phyloP scores from a whole-genome alignment of 2,888 invertebrate species.

The Fabriciana adippe region DNA sequence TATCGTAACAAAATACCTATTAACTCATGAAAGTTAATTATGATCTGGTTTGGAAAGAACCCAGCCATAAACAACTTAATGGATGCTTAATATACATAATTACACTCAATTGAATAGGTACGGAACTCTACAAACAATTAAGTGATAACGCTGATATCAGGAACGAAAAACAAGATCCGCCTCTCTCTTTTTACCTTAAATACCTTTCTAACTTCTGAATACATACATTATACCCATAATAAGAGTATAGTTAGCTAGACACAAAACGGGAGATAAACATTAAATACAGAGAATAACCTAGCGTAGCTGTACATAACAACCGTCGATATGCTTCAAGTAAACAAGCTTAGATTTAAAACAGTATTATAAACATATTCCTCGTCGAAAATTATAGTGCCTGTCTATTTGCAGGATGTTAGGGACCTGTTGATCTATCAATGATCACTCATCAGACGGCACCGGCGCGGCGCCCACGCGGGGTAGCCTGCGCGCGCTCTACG shows the following conservation, averaged over 20 bases:
- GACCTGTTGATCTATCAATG: not conserved
- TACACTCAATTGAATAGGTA: too few species aligned
- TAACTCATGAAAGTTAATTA: not conserved
- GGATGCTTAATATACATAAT: too few species aligned
- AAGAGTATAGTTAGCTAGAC: not conserved
- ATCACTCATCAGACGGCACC: not conserved
- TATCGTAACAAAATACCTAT: not conserved
- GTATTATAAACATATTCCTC: constrained; percentile 8
- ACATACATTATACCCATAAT: too few species aligned
- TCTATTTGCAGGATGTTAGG: not conserved
- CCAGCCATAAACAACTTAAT: too few species aligned
- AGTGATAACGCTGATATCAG: too few species aligned
- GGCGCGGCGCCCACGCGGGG: not conserved
- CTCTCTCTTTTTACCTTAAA: too few species aligned
- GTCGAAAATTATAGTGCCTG: not conserved
- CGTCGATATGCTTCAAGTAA: constrained; percentile 9
- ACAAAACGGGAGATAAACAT: not conserved
- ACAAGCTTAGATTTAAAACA: constrained; percentile 16
- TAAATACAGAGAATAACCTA: not conserved
- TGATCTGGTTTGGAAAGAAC: too few species aligned
- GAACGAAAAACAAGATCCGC: too few species aligned
- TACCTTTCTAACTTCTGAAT: too few species aligned
- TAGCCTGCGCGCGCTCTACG: not conserved
- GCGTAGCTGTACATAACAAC: constrained; percentile 9
- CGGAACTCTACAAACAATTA: too few species aligned